These are phyloP conservation scores for Leptinotarsa rubiginosa DNA, from an alignment of 2,888 invertebrate genomes.

Conservation along the genomic window DNA sequence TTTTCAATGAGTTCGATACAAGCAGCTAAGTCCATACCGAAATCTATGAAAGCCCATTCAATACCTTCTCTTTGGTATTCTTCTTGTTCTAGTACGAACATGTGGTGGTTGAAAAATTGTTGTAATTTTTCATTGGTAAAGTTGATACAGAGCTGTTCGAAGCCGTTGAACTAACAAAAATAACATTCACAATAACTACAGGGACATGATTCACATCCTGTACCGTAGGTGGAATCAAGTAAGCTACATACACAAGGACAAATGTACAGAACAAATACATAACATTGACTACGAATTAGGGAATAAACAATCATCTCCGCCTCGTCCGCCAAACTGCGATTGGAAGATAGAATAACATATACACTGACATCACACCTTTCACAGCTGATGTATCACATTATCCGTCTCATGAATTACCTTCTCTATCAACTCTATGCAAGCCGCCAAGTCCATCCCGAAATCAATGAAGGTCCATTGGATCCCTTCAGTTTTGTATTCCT, in stretches of 20 bases:
- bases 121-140: constrained; percentile 94
- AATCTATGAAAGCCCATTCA: constrained; percentile 93
- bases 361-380: constrained; percentile 24
- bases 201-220: constrained; percentile 51
- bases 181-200: constrained; percentile 52
- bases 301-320: not conserved
- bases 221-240: constrained; percentile 53
- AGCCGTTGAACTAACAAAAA: constrained; percentile 81
- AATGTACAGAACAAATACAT: constrained; percentile 8
- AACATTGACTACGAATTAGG: constrained; percentile 4
- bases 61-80: constrained; percentile 92
- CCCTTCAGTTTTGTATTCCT: constrained; percentile 94
- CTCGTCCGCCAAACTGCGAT: too few species aligned
- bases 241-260: constrained; percentile 24
- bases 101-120: constrained; percentile 95
- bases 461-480: constrained; percentile 97
- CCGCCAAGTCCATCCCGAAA: constrained; percentile 96
- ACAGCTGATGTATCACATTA: not conserved
- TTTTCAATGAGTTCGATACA: constrained; percentile 86
- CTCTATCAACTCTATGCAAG: constrained; percentile 95
- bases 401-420: constrained; percentile 76
- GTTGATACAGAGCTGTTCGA: constrained; percentile 94
- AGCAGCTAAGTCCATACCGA: constrained; percentile 90
- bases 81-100: constrained; percentile 95
- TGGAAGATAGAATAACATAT: not conserved